Conservation (phyloP, 2,888 invertebrate genomes). For the Drosophila rubida region DNA sequence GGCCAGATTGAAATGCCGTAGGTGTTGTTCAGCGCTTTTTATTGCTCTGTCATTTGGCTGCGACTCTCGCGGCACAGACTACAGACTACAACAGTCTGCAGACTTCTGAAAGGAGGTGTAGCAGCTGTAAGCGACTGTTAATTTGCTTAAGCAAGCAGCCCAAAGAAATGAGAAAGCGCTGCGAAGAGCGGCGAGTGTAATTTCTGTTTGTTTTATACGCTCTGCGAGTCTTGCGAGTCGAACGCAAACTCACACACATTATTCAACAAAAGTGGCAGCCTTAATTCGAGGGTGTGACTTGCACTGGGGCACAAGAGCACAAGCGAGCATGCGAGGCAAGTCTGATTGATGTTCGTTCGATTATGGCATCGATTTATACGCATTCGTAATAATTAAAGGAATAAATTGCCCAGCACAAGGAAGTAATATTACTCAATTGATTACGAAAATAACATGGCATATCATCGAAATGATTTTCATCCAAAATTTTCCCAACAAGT, state of each 20-base stretch:
- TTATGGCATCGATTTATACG: conserved; percentile 47
- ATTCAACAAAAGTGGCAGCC: conserved; percentile 74
- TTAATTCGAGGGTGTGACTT: conserved; percentile 76
- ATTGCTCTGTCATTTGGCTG: conserved; percentile 69
- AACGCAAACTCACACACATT: conserved; percentile 61
- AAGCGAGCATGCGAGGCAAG: background rate
- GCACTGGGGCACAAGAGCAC: conserved; percentile 23
- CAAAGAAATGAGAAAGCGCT: conserved; percentile 2
- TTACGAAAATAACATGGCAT: background rate
- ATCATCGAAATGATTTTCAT: conserved; percentile 5
- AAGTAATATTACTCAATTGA: conserved; percentile 16
- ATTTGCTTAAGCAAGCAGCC: conserved; percentile 61
- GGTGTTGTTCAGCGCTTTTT: conserved; percentile 62
- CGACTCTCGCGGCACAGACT: background rate
- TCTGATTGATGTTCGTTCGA: conserved; percentile 49
- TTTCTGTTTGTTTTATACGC: conserved; percentile 57
- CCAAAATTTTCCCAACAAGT: background rate
- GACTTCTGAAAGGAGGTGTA: conserved; percentile 73
- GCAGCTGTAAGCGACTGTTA: conserved; percentile 76
- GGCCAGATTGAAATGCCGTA: conserved; percentile 70
- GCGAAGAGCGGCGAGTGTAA: conserved; percentile 14
- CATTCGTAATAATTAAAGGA: conserved; percentile 7
- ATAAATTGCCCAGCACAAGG: background rate
- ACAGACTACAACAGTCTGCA: background rate
- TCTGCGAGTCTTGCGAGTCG: conserved; percentile 31